Base-by-base conservation (phyloP, 1,140 invertebrate species). In the Drosophila dunni region DNA sequence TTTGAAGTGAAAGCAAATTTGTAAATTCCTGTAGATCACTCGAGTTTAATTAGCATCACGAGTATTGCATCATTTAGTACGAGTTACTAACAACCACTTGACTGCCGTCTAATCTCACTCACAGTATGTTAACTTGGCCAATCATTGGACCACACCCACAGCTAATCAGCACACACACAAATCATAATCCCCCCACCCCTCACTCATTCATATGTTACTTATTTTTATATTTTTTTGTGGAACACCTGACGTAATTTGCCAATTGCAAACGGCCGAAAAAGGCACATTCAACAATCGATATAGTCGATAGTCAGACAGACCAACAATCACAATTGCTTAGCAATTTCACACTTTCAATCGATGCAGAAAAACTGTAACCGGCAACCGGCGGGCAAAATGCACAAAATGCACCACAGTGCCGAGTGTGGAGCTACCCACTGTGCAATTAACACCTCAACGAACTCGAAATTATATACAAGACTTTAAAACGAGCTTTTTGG, bases 261-360 rank as follows among this genome's bases (percentile, higher is more conserved):
- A 86, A 86, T 66, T 74, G 79, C 67, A 71, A 29, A 15, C 53
- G 70, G 24, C 64, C 64, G 53, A 46, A 62, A 63, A 76, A 76
- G 74, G 74, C 66, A 78, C 63, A 74, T 73, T 79, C 57, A 50
- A 69, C 48, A 53, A 53, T 53, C 50, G 50, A 53, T 53, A 53
- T 44, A 53, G 15, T 53, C 50, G 50, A 53, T 53, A 53, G 29
- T 36, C 50, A 29, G 33, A 53, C 11, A 67, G 45, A 63, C 24
- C 61, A 63, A 71, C 83, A 86, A 86, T 86, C 83, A 86, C 83
- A 88, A 86, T 83, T 88, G 83, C 79, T 88, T 83, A 78, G 84
- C 79, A 88, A 88, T 88, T 88, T 88, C 83, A 88, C 83, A 88
- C 83, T 88, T 88, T 88, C 83, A 88, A 88, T 88, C 79, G 79